phyloP scores from a whole-genome alignment of 1,140 invertebrate genomes.

The Drosophila cardini region DNA sequence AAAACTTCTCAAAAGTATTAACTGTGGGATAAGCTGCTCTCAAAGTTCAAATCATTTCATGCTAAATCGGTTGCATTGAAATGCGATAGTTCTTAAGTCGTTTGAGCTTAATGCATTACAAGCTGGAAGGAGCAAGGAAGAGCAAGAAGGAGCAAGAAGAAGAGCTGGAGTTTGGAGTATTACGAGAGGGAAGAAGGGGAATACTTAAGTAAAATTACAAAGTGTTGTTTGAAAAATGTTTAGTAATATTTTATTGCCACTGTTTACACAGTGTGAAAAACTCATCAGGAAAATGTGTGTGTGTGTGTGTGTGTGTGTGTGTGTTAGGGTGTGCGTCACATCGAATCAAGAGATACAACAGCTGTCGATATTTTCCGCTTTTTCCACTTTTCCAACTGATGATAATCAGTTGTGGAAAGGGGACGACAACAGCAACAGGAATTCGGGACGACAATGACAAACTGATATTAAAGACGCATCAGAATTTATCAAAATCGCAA shows the following conservation, averaged over 20 bases:
- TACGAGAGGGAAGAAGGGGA: not conserved
- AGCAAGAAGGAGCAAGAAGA: not conserved
- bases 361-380: constrained; percentile 37
- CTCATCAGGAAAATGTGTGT: constrained; percentile 64
- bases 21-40: not conserved
- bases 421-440: not conserved
- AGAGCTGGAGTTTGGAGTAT: not conserved
- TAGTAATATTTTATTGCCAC: constrained; percentile 40
- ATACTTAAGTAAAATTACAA: constrained; percentile 23
- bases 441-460: constrained; percentile 33
- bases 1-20: not conserved
- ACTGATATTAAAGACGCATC: constrained; percentile 77
- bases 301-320: constrained; percentile 35
- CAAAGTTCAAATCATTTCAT: constrained; percentile 10
- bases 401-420: constrained; percentile 49
- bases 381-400: constrained; percentile 31
- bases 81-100: constrained; percentile 18
- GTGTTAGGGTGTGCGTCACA: not conserved
- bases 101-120: not conserved
- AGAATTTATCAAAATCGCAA: constrained; percentile 73
- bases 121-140: not conserved
- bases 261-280: constrained; percentile 34
- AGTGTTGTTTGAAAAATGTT: constrained; percentile 46
- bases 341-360: constrained; percentile 56
- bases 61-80: constrained; percentile 16